Conservation (phyloP, 2,113 vertebrate species). For the Engystomops pustulosus region DNA sequence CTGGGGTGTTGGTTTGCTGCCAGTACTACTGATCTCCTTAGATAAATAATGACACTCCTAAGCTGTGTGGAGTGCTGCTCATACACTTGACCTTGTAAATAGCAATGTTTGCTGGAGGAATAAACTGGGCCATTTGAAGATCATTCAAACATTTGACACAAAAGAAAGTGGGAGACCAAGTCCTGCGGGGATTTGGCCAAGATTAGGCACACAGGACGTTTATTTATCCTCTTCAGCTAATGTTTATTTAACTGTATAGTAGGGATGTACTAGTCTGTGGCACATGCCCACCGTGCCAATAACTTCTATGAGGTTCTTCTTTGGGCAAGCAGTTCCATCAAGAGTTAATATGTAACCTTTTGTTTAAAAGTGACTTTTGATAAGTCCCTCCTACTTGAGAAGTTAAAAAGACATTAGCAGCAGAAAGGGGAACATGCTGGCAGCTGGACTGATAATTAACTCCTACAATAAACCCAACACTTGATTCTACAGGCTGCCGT, state of each 20-base stretch:
- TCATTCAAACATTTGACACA: constrained; percentile 85
- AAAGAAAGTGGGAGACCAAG: constrained; percentile 74
- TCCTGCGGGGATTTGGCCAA: constrained; percentile 78
- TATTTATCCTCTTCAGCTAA: constrained; percentile 85
- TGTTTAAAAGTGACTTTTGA: constrained; percentile 41
- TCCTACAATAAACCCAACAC: constrained; percentile 76
- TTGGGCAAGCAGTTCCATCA: constrained; percentile 61
- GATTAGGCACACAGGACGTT: constrained; percentile 75
- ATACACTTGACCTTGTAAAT: constrained; percentile 91
- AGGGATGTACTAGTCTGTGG: constrained; percentile 64
- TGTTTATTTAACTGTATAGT: constrained; percentile 84
- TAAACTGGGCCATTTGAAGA: constrained; percentile 82
- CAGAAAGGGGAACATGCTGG: constrained; percentile 64
- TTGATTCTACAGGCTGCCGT: constrained; percentile 84
- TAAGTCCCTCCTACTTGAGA: constrained; percentile 54
- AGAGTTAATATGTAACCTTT: constrained; percentile 61
- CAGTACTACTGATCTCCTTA: constrained; percentile 84
- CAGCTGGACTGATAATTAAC: constrained; percentile 73
- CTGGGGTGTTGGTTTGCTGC: constrained; percentile 75
- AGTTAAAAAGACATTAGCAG: constrained; percentile 72
- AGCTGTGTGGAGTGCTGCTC: constrained; percentile 79
- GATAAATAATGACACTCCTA: constrained; percentile 88
- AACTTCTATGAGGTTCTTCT: neutral
- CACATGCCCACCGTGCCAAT: neutral
- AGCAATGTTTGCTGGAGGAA: constrained; percentile 88